A percentile compares a stretch with the other conserved stretches of the same genome.
Conservation (phyloP, 2,888 invertebrate genomes). For the Drosophila sordidula region DNA sequence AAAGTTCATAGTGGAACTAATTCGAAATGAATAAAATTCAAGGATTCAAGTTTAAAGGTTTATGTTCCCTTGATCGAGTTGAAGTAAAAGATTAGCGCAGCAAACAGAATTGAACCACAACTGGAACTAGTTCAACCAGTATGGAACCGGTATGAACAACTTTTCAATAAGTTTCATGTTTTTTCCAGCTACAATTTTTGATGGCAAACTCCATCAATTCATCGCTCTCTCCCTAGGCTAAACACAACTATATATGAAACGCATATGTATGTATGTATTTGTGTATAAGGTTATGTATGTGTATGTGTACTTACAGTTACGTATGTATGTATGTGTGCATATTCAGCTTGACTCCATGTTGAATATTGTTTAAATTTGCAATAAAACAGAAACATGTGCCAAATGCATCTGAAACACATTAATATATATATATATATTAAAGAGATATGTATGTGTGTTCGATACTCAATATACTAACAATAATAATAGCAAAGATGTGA, state of each 20-base stretch:
- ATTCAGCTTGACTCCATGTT: conserved; percentile 51
- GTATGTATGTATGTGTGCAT: conserved; percentile 8
- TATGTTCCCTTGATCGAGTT: neutral
- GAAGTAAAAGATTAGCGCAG: neutral
- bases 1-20: too few relatives aligned
- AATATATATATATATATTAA: conserved; percentile 16
- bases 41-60: neutral
- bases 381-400: conserved; percentile 58
- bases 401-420: conserved; percentile 52
- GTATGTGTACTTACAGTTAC: neutral
- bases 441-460: conserved; percentile 42
- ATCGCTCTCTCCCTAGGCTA: conserved; percentile 27
- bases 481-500: conserved; percentile 15
- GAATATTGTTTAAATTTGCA: conserved; percentile 53
- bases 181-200: conserved; percentile 16
- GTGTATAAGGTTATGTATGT: neutral
- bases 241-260: conserved; percentile 3
- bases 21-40: too few relatives aligned
- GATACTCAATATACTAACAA: conserved; percentile 37
- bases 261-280: neutral
- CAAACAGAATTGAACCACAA: neutral
- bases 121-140: neutral
- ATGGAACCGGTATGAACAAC: conserved; percentile 3
- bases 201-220: neutral
- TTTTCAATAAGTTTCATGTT: neutral